Evolutionary conservation across 2,888 invertebrate species (phyloP).

Genomic region (Palloptera scutellata): DNA sequence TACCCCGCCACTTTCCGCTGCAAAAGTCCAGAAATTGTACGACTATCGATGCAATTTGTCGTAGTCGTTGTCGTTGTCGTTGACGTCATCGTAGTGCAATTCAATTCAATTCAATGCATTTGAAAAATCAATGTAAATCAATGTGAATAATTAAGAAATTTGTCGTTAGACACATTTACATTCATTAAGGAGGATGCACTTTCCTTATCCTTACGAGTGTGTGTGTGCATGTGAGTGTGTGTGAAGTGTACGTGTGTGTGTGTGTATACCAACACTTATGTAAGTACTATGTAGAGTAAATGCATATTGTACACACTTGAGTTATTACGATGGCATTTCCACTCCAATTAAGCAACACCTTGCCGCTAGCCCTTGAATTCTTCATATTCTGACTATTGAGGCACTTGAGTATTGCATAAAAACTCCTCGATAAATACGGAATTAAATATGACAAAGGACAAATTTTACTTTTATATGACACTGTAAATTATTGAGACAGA

Average conservation of each 20-base stretch:
- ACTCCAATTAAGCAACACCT: slow-evolving; percentile 28
- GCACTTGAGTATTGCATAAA: too few relatives aligned
- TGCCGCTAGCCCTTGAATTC: slow-evolving; percentile 6
- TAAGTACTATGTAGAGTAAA: too few relatives aligned
- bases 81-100: too few relatives aligned
- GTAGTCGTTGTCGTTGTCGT: too few relatives aligned
- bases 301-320: too few relatives aligned
- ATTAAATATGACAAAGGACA: too few relatives aligned
- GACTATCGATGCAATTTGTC: slow-evolving; percentile 1
- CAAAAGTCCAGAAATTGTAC: neutral
- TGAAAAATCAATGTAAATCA: slow-evolving; percentile 30
- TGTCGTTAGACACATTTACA: slow-evolving; percentile 33
- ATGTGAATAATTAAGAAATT: slow-evolving; percentile 42
- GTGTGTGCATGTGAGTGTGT: neutral
- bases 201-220: neutral
- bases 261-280: neutral
- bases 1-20: too few relatives aligned
- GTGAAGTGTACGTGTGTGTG: slow-evolving; percentile 6
- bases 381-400: neutral
- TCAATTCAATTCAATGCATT: too few relatives aligned
- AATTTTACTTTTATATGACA: too few relatives aligned
- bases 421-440: too few relatives aligned
- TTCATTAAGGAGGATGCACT: too few relatives aligned
- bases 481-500: too few relatives aligned
- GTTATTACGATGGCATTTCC: neutral